Conservation (phyloP, 2,113 vertebrate species). For the Gymnarchus niloticus region DNA sequence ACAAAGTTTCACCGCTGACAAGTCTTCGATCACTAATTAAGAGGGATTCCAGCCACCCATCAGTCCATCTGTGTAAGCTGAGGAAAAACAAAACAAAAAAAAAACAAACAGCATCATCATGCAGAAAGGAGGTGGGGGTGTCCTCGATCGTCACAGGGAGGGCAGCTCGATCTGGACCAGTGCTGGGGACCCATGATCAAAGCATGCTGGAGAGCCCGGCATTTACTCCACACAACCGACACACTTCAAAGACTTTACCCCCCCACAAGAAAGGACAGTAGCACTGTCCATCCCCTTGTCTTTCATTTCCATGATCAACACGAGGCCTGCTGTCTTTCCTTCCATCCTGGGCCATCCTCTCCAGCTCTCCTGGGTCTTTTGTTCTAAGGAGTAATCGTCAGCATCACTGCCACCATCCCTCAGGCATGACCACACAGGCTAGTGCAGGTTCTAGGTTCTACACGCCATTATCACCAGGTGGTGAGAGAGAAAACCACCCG, state of each 20-base stretch:
- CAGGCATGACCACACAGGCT: neutral
- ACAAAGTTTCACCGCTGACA: constrained; percentile 49
- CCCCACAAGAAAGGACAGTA: neutral
- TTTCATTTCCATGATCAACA: neutral
- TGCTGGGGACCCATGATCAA: neutral
- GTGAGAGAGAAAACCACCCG: too few species aligned
- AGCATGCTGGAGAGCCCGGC: neutral
- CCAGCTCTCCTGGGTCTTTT: constrained; percentile 18
- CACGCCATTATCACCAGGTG: too few species aligned
- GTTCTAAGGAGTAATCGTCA: constrained; percentile 30
- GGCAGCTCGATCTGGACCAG: neutral
- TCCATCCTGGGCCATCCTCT: constrained; percentile 12
- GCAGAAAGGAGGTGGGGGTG: neutral
- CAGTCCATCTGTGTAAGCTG: neutral
- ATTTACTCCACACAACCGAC: neutral
- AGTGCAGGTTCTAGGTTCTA: too few species aligned
- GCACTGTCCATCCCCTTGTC: neutral
- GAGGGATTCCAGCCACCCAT: constrained; percentile 7
- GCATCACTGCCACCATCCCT: constrained; percentile 40
- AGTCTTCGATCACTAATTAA: constrained; percentile 46
- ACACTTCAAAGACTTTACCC: neutral
- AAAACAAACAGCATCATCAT: neutral
- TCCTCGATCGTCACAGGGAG: neutral
- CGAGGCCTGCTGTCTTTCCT: neutral
- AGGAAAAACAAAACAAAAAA: too few species aligned